A percentile compares a stretch with the other conserved stretches of the same genome.
phyloP scores from a whole-genome alignment of 2,797 vertebrate genomes.

The Lutjanus campechanus region DNA sequence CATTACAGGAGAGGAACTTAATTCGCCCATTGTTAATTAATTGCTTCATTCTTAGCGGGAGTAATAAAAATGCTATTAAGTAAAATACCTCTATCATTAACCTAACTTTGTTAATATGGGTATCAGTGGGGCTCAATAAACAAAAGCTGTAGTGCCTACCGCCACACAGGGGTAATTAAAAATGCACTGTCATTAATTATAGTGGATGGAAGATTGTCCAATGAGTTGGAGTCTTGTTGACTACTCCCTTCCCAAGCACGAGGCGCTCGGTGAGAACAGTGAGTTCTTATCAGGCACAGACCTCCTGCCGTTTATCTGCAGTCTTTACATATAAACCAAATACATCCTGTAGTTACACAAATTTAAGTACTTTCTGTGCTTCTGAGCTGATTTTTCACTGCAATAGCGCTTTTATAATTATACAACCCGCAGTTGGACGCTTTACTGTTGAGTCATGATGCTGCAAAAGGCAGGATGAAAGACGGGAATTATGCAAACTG shows the following conservation, averaged over 20 bases:
- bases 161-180: slow-evolving; percentile 85
- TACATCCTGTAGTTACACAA: slow-evolving; percentile 31
- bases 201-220: slow-evolving; percentile 72
- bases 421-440: slow-evolving; percentile 22
- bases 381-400: slow-evolving; percentile 6
- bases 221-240: slow-evolving; percentile 74
- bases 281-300: slow-evolving; percentile 44
- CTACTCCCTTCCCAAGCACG: slow-evolving; percentile 51
- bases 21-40: slow-evolving; percentile 87
- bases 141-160: slow-evolving; percentile 82
- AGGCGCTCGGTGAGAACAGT: slow-evolving; percentile 36
- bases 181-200: slow-evolving; percentile 86
- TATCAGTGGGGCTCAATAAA: slow-evolving; percentile 88
- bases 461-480: slow-evolving; percentile 46
- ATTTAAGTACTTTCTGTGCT: slow-evolving; percentile 25
- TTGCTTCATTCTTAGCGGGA: slow-evolving; percentile 86
- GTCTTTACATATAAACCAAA: slow-evolving; percentile 6
- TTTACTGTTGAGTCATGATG: slow-evolving; percentile 45
- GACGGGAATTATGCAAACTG: slow-evolving; percentile 58
- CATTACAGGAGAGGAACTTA: slow-evolving; percentile 84
- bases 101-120: slow-evolving; percentile 89
- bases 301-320: slow-evolving; percentile 54
- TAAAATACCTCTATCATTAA: slow-evolving; percentile 91
- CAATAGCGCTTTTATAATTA: slow-evolving; percentile 29
- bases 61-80: slow-evolving; percentile 91